Evolutionary conservation across 2,113 vertebrate genomes (phyloP).

Genomic region (Pardalotus punctatus): DNA sequence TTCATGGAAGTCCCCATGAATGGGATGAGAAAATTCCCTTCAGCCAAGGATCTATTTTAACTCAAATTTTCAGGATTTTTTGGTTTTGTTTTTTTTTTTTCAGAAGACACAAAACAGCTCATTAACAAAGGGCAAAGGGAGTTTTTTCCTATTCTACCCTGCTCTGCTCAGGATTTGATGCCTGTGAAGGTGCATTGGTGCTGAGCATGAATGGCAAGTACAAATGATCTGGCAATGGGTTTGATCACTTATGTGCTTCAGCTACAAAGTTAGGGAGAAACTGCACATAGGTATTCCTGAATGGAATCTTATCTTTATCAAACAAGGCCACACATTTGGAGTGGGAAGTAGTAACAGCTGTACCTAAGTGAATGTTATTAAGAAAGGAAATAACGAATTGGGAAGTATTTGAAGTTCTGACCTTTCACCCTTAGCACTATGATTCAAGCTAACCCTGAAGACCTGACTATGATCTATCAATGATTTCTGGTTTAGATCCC

Average conservation of each 20-base stretch:
- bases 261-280: not conserved
- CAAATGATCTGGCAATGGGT: not conserved
- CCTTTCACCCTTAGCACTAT: slow-evolving; percentile 35
- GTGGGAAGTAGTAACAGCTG: slow-evolving; percentile 42
- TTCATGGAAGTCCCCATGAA: not conserved
- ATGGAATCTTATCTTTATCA: not conserved
- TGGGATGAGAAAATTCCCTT: not conserved
- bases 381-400: slow-evolving; percentile 44
- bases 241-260: not conserved
- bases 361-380: not conserved
- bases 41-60: not conserved
- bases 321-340: slow-evolving; percentile 10
- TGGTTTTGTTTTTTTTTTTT: not conserved
- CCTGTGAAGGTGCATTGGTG: accelerated
- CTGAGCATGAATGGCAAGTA: accelerated
- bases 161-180: not conserved
- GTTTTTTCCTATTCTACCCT: not conserved
- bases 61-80: not conserved
- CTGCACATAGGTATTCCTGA: not conserved
- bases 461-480: slow-evolving; percentile 44
- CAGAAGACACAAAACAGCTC: not conserved
- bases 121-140: not conserved
- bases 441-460: slow-evolving; percentile 50
- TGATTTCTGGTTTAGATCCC: slow-evolving; percentile 51
- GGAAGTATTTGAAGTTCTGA: slow-evolving; percentile 61